Evolutionary conservation across 2,113 vertebrate genomes (phyloP), one percentile per base, ranked within the genome.

Genomic region (Ameiurus melas): DNA sequence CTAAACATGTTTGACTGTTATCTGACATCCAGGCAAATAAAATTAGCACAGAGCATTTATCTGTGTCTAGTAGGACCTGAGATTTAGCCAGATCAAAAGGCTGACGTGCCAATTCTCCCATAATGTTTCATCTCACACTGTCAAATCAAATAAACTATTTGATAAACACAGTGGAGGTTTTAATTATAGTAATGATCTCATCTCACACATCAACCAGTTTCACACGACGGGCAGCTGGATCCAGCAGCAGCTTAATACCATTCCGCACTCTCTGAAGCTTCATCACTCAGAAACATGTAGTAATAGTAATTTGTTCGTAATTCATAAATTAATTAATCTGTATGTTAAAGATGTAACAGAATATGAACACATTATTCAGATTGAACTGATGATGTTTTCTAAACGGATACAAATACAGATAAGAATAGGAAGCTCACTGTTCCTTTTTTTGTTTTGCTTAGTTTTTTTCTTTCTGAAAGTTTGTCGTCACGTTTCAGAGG

Each of bases 181-280:
- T 90, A 90, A 92, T 92, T 83, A 90, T 88, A 79, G 68, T 84
- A 84, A 90, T 83, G 57, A 87, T 90, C 84, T 89, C 88, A 89
- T 90, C 81, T 73, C 47, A 17, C 84, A 83, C 57, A 89, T 86
- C 90, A 68, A 73, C 88, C 60, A n/a, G 64, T 62, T 85, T 90
- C 78, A 33, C 43, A 43, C 5, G 22, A 64, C 39, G 82, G 53
- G 58, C 70, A 83, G 64, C 77, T 53, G 70, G 16, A 58, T 60
- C 82, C n/a, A 80, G 57, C 84, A 70, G 85, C 89, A 60, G 85
- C 90, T 92, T 89, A 79, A 84, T 86, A 88, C 25, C 30, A 75
- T 12, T 43, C 33, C 25, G 39, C 0, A 36, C 51, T 86, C 90
- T 43, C 17, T 22, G 25, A 85, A 57, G 87, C 86, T 87, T 70